phyloP scores from a whole-genome alignment of 1,140 invertebrate species.

The Augochlora pura region DNA sequence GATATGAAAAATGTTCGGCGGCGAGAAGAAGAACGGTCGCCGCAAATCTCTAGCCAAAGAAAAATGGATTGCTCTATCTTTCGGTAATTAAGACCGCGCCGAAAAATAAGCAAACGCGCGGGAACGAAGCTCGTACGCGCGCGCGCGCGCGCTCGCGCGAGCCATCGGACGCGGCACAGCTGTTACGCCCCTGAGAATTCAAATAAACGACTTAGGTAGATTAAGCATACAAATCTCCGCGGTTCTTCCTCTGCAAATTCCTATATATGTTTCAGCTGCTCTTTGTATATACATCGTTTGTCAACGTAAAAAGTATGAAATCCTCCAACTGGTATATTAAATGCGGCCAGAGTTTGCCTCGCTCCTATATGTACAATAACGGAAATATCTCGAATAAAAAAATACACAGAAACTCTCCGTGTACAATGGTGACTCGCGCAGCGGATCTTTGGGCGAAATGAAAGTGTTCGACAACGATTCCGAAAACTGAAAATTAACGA shows the following conservation, averaged over 20 bases:
- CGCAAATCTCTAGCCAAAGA: constrained; percentile 52
- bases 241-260: constrained; percentile 47
- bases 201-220: constrained; percentile 74
- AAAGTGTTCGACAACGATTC: no score
- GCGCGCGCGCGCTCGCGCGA: constrained; percentile 41
- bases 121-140: constrained; percentile 40
- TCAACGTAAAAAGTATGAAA: constrained; percentile 4
- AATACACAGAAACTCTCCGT: no score
- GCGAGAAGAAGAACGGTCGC: no score
- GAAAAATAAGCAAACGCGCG: constrained; percentile 70
- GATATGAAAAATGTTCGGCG: no score
- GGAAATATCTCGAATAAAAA: not conserved
- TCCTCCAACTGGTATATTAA: not conserved
- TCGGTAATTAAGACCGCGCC: constrained; percentile 73
- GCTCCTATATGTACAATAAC: not conserved
- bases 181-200: constrained; percentile 67
- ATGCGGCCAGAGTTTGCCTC: not conserved
- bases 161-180: constrained; percentile 61
- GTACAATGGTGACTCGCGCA: no score
- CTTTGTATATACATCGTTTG: constrained; percentile 21
- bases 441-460: no score
- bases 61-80: constrained; percentile 77
- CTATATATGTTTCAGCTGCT: constrained; percentile 44
- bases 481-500: no score
- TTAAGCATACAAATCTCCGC: constrained; percentile 68